phyloP scores from a whole-genome alignment of 1,140 invertebrate species.

The Mizuhopecten yessoensis region DNA sequence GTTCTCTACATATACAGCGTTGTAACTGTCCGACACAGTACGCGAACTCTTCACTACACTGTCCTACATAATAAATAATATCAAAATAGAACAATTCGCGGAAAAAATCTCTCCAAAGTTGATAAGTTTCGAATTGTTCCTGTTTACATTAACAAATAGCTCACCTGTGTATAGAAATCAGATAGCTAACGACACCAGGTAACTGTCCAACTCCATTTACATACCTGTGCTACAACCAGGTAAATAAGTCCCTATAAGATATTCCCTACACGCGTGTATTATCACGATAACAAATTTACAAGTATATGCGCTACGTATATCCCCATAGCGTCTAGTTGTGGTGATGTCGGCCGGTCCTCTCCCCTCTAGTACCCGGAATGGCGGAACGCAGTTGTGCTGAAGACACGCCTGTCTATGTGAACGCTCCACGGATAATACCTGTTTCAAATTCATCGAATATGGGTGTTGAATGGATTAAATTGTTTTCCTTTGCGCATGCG shows the following conservation, averaged over 20 bases:
- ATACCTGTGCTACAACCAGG: not conserved
- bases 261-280: not conserved
- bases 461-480: slow-evolving; percentile 38
- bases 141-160: not conserved
- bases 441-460: slow-evolving; percentile 39
- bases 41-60: not conserved
- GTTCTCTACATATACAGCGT: not conserved
- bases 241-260: not conserved
- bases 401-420: slow-evolving; percentile 26
- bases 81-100: not conserved
- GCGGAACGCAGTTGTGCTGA: not conserved
- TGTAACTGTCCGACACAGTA: not conserved
- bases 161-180: not conserved
- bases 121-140: not conserved
- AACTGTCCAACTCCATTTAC: not conserved
- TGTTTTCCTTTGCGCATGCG: slow-evolving; percentile 14
- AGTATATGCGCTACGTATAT: not conserved
- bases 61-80: not conserved
- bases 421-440: not conserved
- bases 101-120: slow-evolving; percentile 28
- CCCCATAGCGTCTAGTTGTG: not conserved
- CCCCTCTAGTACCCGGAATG: not conserved
- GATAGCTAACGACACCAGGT: not conserved
- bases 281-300: not conserved
- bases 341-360: not conserved